A percentile compares a stretch with the other conserved stretches of the same genome.
phyloP scores from a whole-genome alignment of 92 coral and sea anemone species.

The Plumapathes pennacea region DNA sequence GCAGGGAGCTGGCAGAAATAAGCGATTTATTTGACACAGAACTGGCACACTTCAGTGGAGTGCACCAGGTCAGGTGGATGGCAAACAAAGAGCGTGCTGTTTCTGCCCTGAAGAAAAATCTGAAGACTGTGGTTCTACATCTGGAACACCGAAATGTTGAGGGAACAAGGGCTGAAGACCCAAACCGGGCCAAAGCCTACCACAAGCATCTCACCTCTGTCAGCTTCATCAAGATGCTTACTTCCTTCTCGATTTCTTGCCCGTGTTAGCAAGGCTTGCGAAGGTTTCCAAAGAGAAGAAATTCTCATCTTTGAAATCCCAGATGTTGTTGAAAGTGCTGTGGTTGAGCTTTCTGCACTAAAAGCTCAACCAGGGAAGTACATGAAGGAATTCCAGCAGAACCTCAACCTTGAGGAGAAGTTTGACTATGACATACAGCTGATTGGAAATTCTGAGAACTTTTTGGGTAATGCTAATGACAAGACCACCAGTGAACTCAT shows the following conservation, averaged over 20 bases:
- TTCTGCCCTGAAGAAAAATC: slow-evolving; percentile 36
- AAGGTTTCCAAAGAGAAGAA: slow-evolving; percentile 30
- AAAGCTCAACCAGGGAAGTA: slow-evolving; percentile 24
- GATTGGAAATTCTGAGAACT: slow-evolving; percentile 34
- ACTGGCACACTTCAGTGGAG: slow-evolving; percentile 23
- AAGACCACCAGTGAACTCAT: slow-evolving; percentile 30
- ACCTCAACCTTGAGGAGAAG: slow-evolving; percentile 27
- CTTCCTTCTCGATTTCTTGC: slow-evolving; percentile 26
- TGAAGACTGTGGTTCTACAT: slow-evolving; percentile 17
- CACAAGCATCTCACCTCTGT: slow-evolving; percentile 16
- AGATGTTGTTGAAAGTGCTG: slow-evolving; percentile 41
- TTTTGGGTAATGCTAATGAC: slow-evolving; percentile 27
- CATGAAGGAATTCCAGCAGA: slow-evolving; percentile 40
- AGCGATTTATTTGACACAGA: slow-evolving; percentile 20
- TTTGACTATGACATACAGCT: slow-evolving; percentile 20
- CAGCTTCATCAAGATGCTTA: slow-evolving; percentile 35
- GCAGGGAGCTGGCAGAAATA: slow-evolving; percentile 16
- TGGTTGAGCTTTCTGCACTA: slow-evolving; percentile 23
- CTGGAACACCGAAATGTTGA: slow-evolving; percentile 23
- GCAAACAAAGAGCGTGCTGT: slow-evolving; percentile 39
- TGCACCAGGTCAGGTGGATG: slow-evolving; percentile 35
- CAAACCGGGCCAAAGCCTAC: slow-evolving; percentile 30
- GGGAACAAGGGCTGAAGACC: slow-evolving; percentile 34
- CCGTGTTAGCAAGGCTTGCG: slow-evolving; percentile 10
- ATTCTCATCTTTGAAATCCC: slow-evolving; percentile 32